These are phyloP conservation scores for Pyrochroa serraticornis DNA, from an alignment of 2,888 invertebrate genomes.

Conservation along the genomic window DNA sequence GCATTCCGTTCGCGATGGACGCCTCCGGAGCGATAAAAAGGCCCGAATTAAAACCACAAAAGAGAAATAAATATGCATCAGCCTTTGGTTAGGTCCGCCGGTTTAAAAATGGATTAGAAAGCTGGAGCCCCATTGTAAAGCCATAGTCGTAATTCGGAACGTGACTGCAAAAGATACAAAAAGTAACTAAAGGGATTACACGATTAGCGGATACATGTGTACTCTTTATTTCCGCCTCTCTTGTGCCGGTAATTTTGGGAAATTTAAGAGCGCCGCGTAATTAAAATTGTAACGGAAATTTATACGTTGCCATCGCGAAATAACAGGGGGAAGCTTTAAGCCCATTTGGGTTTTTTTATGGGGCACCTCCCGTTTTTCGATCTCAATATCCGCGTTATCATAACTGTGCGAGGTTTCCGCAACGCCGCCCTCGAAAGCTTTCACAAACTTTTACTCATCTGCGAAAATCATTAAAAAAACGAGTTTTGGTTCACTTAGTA, in stretches of 20 bases:
- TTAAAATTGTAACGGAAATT: constrained; percentile 33
- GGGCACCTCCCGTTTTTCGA: no score
- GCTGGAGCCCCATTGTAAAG: constrained; percentile 38
- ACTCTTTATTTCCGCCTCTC: constrained; percentile 40
- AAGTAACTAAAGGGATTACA: constrained; percentile 43
- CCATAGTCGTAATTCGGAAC: constrained; percentile 44
- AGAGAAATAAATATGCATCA: constrained; percentile 46
- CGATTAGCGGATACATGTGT: constrained; percentile 47
- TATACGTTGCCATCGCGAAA: constrained; percentile 2
- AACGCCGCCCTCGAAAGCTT: no score
- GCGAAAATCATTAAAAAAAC: no score
- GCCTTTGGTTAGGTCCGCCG: constrained; percentile 38
- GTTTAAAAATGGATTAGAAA: constrained; percentile 49
- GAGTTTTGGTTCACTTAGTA: no score
- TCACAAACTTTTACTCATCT: no score
- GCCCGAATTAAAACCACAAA: constrained; percentile 36
- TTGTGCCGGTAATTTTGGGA: constrained; percentile 30
- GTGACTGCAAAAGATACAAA: constrained; percentile 44
- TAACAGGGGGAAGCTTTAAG: not conserved
- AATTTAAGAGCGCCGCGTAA: constrained; percentile 29
- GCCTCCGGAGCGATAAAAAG: constrained; percentile 41
- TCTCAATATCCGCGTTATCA: no score
- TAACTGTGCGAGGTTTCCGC: no score
- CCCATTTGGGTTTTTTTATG: no score
- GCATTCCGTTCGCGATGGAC: constrained; percentile 38